phyloP scores from a whole-genome alignment of 2,113 vertebrate species.

The Pithys albifrons region DNA sequence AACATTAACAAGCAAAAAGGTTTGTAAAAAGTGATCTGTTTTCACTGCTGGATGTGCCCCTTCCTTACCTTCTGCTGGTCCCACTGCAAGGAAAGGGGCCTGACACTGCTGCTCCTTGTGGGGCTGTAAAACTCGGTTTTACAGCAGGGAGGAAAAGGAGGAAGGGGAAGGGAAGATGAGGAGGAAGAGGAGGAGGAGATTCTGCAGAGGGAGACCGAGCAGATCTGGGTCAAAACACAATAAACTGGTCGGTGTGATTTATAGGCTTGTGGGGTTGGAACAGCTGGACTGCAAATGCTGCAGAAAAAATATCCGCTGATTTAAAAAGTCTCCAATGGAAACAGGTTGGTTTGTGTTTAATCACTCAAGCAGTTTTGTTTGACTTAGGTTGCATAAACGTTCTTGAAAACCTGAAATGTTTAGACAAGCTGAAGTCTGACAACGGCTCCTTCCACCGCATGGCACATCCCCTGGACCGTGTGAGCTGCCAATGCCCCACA shows the following conservation, averaged over 20 bases:
- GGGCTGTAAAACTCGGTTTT: background rate
- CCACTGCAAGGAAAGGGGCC: background rate
- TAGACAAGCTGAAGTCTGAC: background rate
- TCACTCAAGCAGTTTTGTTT: background rate
- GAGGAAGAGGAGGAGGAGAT: background rate
- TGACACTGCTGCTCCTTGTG: background rate
- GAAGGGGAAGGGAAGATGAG: background rate
- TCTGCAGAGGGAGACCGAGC: background rate
- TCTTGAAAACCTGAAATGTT: background rate
- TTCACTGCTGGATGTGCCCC: background rate
- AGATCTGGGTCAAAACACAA: slow-evolving; percentile 17
- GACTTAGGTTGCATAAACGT: background rate
- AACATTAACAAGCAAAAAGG: background rate
- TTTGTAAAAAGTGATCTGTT: background rate
- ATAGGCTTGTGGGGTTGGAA: background rate
- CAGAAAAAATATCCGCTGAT: background rate
- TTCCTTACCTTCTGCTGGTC: background rate
- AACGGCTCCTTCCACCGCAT: accelerated
- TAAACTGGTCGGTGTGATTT: background rate
- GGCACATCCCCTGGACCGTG: accelerated
- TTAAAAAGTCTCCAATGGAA: background rate
- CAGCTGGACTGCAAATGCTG: background rate
- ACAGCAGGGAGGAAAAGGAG: background rate
- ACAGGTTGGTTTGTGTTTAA: slow-evolving; percentile 28
- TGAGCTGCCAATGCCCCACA: accelerated